Evolutionary conservation across 1,140 invertebrate genomes (phyloP).

Genomic region (Dendroctonus valens): DNA sequence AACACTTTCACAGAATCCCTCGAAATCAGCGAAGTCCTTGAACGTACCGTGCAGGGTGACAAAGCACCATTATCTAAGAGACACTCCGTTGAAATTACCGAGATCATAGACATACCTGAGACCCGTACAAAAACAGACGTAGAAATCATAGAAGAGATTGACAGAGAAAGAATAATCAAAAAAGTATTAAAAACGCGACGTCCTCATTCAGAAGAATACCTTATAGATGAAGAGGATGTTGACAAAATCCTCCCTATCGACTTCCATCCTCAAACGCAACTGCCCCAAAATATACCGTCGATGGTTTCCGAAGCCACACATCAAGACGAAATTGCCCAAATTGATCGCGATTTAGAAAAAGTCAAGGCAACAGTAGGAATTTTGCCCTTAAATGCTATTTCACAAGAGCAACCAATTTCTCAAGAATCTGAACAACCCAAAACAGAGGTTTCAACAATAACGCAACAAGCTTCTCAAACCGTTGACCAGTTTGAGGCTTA

Average conservation of each 20-base stretch:
- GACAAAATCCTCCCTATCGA: slow-evolving; percentile 39
- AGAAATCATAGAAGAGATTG: slow-evolving; percentile 52
- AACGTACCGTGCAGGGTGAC: slow-evolving; percentile 35
- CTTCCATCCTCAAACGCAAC: slow-evolving; percentile 29
- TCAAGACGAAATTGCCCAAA: slow-evolving; percentile 21
- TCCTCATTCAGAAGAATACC: slow-evolving; percentile 43
- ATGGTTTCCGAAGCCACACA: slow-evolving; percentile 41
- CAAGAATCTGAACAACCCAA: slow-evolving; percentile 29
- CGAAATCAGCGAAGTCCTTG: slow-evolving; percentile 48
- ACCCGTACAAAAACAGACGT: slow-evolving; percentile 46
- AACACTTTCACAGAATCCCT: slow-evolving; percentile 55
- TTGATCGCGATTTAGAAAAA: slow-evolving; percentile 16
- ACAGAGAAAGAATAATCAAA: slow-evolving; percentile 18
- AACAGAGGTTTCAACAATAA: slow-evolving; percentile 46
- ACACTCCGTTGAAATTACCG: slow-evolving; percentile 46
- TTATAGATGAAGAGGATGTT: slow-evolving; percentile 48
- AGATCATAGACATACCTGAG: slow-evolving; percentile 49
- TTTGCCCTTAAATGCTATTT: slow-evolving; percentile 15
- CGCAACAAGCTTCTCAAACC: slow-evolving; percentile 53
- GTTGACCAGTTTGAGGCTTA: slow-evolving; percentile 58
- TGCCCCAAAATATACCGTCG: slow-evolving; percentile 49
- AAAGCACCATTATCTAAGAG: slow-evolving; percentile 40
- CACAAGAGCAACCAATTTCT: slow-evolving; percentile 23
- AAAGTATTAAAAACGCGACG: slow-evolving; percentile 45
- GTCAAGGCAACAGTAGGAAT: slow-evolving; percentile 20